These are phyloP conservation scores for Zaprionus ornatus DNA, from an alignment of 1,140 invertebrate genomes.

Conservation along the genomic window DNA sequence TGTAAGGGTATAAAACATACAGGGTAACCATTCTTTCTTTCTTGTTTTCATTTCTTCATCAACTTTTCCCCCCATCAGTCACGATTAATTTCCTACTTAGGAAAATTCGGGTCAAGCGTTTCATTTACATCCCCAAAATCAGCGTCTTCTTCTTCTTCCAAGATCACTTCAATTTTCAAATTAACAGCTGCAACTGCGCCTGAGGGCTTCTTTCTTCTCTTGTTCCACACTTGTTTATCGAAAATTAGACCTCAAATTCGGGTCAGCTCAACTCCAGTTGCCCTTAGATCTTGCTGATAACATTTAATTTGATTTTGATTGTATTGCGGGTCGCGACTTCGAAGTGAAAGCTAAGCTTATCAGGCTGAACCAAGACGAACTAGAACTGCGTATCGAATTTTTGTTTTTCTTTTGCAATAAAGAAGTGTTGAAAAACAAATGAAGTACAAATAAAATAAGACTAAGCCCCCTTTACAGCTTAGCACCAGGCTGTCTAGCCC, in stretches of 20 bases:
- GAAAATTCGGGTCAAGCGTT: conserved; percentile 12
- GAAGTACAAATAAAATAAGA: conserved; percentile 21
- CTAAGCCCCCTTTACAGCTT: conserved; percentile 34
- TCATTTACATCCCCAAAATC: conserved; percentile 46
- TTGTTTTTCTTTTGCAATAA: neutral
- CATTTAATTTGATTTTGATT: conserved; percentile 73
- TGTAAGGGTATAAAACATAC: neutral
- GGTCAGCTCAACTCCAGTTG: conserved; percentile 34
- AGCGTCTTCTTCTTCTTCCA: conserved; percentile 12
- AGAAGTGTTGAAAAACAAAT: neutral
- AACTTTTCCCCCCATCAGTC: neutral
- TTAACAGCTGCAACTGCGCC: conserved; percentile 69
- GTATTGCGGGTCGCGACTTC: conserved; percentile 41
- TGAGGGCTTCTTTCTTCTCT: conserved; percentile 24
- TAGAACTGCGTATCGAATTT: conserved; percentile 20
- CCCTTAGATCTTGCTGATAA: conserved; percentile 57
- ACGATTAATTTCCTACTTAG: neutral
- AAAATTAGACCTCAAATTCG: conserved; percentile 14
- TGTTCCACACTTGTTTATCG: conserved; percentile 4
- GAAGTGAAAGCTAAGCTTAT: conserved; percentile 54
- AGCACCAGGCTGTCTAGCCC: conserved; percentile 20
- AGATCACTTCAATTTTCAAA: conserved; percentile 60
- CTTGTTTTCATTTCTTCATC: neutral
- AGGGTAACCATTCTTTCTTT: neutral
- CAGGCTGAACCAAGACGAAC: conserved; percentile 25